Percentiles rank a stretch among this genome's conserved stretches.
These are phyloP conservation scores for Stylophora pistillata DNA, from an alignment of 64 coral and sea anemone genomes.

Conservation along the genomic window DNA sequence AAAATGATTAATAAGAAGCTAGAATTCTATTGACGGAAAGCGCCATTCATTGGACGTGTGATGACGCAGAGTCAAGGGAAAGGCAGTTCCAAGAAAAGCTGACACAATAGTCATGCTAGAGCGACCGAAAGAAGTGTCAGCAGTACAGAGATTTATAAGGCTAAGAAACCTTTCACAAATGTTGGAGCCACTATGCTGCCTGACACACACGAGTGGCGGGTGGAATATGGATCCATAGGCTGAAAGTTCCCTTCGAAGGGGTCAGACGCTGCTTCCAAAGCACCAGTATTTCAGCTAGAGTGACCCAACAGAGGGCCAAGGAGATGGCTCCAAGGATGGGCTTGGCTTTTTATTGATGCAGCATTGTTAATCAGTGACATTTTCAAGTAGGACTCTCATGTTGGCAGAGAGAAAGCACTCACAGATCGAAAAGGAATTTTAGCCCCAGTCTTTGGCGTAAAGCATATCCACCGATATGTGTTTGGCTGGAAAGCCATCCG, in stretches of 20 bases:
- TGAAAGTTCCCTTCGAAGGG: background rate
- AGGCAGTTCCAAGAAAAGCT: too few relatives aligned
- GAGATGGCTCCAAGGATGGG: background rate
- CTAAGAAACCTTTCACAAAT: conserved; percentile 21
- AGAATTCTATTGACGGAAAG: too few relatives aligned
- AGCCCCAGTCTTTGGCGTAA: background rate
- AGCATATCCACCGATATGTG: conserved; percentile 30
- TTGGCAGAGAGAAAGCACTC: conserved; percentile 11
- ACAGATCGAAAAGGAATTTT: conserved; percentile 50
- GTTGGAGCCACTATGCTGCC: conserved; percentile 23
- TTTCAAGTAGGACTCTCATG: conserved; percentile 20
- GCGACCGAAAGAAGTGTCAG: conserved; percentile 10
- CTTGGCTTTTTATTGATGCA: conserved; percentile 33
- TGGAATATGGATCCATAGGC: too few relatives aligned
- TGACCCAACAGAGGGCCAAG: background rate
- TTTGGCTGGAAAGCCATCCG: background rate
- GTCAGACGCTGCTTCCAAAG: background rate
- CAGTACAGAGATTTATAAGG: conserved; percentile 46
- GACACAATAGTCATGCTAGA: too few relatives aligned
- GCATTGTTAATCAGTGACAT: conserved; percentile 21
- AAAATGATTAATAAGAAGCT: too few relatives aligned
- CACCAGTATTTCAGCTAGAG: conserved; percentile 33
- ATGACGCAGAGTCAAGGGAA: too few relatives aligned
- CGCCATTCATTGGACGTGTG: too few relatives aligned
- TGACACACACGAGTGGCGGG: conserved; percentile 18